A percentile compares a stretch with the other conserved stretches of the same genome.
Evolutionary conservation across 37 sponge, comb jelly and placozoan genomes (phyloP).

Genomic region (Chondrosia reniformis): DNA sequence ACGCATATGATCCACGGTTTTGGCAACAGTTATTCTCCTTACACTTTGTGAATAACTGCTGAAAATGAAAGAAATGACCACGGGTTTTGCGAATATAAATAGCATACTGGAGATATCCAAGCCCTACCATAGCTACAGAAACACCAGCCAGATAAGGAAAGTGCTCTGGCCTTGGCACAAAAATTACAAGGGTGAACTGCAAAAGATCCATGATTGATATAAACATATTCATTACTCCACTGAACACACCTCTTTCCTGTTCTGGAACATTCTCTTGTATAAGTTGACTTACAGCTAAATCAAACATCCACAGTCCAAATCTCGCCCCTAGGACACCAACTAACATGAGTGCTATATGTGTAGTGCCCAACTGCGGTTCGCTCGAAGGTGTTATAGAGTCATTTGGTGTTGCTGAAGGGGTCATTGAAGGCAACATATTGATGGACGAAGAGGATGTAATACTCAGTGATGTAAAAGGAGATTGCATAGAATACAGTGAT

Average conservation of each 20-base stretch:
- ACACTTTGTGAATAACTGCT: neutral
- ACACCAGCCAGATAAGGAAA: slow-evolving; percentile 70
- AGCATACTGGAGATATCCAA: slow-evolving; percentile 63
- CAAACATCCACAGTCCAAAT: slow-evolving; percentile 94
- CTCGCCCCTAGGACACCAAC: slow-evolving; percentile 72
- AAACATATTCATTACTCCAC: slow-evolving; percentile 91
- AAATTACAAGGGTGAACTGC: slow-evolving; percentile 81
- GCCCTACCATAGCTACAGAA: slow-evolving; percentile 59
- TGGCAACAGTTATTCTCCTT: no score
- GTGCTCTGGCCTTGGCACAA: slow-evolving; percentile 67
- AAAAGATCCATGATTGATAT: slow-evolving; percentile 89
- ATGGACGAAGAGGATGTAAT: neutral
- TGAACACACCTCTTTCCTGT: slow-evolving; percentile 82
- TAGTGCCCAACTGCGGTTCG: neutral
- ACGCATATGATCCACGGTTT: no score
- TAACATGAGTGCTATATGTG: slow-evolving; percentile 43
- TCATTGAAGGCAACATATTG: neutral
- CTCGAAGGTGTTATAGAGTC: neutral
- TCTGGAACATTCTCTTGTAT: slow-evolving; percentile 83
- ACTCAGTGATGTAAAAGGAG: no score
- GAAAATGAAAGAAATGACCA: slow-evolving; percentile 57
- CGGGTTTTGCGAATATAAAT: slow-evolving; percentile 46
- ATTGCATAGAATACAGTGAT: no score
- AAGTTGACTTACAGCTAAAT: slow-evolving; percentile 78
- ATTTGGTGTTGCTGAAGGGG: neutral